Evolutionary conservation across 1,140 invertebrate species (phyloP).

Genomic region (Ladona fulva): DNA sequence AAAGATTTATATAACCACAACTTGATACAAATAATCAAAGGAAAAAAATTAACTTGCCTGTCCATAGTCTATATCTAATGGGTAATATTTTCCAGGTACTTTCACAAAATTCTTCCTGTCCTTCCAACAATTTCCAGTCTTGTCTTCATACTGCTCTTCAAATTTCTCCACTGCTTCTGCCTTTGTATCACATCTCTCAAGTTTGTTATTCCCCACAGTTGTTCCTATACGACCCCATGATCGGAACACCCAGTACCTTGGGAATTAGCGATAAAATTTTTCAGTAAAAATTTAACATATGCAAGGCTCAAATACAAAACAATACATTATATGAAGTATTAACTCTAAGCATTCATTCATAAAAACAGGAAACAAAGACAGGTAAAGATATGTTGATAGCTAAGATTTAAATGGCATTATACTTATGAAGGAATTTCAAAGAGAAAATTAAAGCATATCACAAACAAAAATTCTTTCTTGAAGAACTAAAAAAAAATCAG

Average conservation of each 20-base stretch:
- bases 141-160: conserved; percentile 63
- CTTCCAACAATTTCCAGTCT: conserved; percentile 75
- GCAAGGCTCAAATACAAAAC: no score
- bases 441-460: no score
- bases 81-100: conserved; percentile 71
- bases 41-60: conserved; percentile 31
- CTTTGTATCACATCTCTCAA: conserved; percentile 47
- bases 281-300: no score
- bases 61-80: conserved; percentile 85
- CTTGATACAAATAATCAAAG: conserved; percentile 11
- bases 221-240: conserved; percentile 96
- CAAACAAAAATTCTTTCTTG: no score
- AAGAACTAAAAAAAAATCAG: no score
- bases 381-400: no score
- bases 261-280: no score
- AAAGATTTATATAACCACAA: neutral
- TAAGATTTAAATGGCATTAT: no score
- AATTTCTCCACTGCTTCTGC: conserved; percentile 58
- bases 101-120: conserved; percentile 64
- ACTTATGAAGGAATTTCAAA: no score
- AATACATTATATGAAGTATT: no score
- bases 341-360: no score
- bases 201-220: conserved; percentile 72
- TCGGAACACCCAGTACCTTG: conserved; percentile 73
- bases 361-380: no score